Evolutionary conservation across 2,888 invertebrate genomes (phyloP), one percentile per base, ranked within the genome.

Genomic region (Thalpophila matura): DNA sequence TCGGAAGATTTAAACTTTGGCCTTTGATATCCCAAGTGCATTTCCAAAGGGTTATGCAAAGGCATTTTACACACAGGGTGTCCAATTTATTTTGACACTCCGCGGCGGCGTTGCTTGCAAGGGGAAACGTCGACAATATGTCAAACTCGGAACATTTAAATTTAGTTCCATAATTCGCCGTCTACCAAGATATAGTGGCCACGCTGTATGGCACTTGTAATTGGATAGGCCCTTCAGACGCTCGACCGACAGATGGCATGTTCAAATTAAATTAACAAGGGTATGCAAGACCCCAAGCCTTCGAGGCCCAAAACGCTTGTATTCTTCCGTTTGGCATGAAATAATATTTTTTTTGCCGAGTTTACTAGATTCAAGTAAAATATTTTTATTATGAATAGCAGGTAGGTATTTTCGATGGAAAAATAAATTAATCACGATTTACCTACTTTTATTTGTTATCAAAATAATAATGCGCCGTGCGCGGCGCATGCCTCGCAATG

Each of bases 261-360:
- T 90, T 88, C 83, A 88, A 90, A 90, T 91, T 91, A 88, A 91
- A 91, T 91, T 91, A 91, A 91, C 91, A 90, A 89, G 91, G 87
- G 89, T 89, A 81, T 83, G 81, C 77, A 78, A 85, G 80, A 73
- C 68, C 67, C 79, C 76, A 62, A 82, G 81, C 76, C 77, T 77
- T 80, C 74, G 70, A 65, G 81, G 86, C 86, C 87, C 87, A 81
- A 88, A 89, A 90, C 88, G 88, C 81, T 82, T 77, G 81, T 72
- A 31, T 66, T 74, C 62, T 66, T 77, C 51, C 40, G 55, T 31
- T 31, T 22, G 27, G 42, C 57, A 31, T 59, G 20, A 76, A 59
- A 50, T 53, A 40, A 54, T 20, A 26, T 27, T 50, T 54, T 67
- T 72, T 54, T 55, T 40, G 29, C 10, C 16, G 2, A 4, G 7